Evolutionary conservation across 2,113 vertebrate genomes (phyloP), one percentile per base, ranked within the genome.

Genomic region (Stigmatopora argus): DNA sequence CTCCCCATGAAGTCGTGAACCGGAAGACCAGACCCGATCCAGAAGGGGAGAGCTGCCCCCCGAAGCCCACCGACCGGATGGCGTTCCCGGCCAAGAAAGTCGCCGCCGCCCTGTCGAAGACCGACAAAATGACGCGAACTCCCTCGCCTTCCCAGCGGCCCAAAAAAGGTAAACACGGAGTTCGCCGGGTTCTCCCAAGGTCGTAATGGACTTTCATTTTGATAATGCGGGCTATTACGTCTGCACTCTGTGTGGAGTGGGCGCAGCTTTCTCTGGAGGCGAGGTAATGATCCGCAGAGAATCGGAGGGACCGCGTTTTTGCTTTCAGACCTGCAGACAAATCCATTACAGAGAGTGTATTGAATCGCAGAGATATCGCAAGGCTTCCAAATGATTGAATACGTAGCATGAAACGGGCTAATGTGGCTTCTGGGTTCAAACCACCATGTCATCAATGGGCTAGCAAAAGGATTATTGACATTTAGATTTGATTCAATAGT

Each of bases 11-110:
- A 21, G 73, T 68, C 61, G 65, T 77, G 14, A 79, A 86, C 18
- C 38, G 48, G 8, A 82, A 73, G 21, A 78, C 61, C 0, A 82
- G 80, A 48, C 78, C 79, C 4, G 80, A 83, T 44, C 83, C 83
- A 0, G 86, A 89, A 66, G 88, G 86, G 61, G 80, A 74, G 53
- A 89, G 78, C 61, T 79, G 80, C 65, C 82, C 83, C 34, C 74
- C 57, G 15, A 79, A 79, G 44, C 75, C 62, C 41, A 17, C 23
- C 2, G 70, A 65, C 56, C 84, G 66, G 70, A 84, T 74, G 73
- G 80, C 77, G 49, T 77, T 85, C 51, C 78, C 83, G 7, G 70
- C 21, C 1, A 87, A 77, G 74, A 85, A 79, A 58, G 31, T 72
- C 38, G 56, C 35, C 38, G 56, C 35, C 1, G 79, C 86, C 0